phyloP scores from a whole-genome alignment of 2,797 vertebrate species.

The Mormyrus hasselquistii region DNA sequence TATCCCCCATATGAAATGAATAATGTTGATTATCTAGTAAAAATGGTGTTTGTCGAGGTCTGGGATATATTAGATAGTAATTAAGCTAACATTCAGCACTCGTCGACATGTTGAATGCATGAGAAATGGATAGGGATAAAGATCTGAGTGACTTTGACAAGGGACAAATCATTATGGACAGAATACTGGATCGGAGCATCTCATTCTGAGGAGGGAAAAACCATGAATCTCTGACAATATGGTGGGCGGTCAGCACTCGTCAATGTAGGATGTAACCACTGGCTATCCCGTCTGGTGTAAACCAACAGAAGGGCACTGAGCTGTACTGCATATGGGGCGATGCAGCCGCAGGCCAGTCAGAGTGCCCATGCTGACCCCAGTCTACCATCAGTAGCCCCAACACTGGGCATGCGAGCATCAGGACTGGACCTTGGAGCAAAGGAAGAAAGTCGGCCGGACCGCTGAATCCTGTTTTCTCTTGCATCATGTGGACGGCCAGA shows the following conservation, averaged over 20 bases:
- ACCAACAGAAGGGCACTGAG: neutral
- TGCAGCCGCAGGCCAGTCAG: neutral
- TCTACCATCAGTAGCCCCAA: neutral
- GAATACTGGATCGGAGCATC: neutral
- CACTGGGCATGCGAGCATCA: neutral
- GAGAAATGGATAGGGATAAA: neutral
- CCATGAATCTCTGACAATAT: neutral
- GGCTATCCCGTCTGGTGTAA: neutral
- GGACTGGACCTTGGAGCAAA: neutral
- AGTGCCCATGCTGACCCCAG: neutral
- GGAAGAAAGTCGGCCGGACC: neutral
- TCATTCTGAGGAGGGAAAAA: neutral
- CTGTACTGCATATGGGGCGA: neutral
- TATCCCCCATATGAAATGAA: no score
- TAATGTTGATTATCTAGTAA: neutral
- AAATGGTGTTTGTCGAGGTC: neutral
- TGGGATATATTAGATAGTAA: neutral
- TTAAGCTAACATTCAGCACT: neutral
- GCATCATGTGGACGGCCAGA: neutral
- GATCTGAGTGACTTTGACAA: neutral
- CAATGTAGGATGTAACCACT: neutral
- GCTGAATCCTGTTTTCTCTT: neutral
- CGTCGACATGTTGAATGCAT: neutral
- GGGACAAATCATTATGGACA: neutral
- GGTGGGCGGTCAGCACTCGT: neutral